phyloP scores from a whole-genome alignment of 2,888 invertebrate species.

The Neoscelio sp. region DNA sequence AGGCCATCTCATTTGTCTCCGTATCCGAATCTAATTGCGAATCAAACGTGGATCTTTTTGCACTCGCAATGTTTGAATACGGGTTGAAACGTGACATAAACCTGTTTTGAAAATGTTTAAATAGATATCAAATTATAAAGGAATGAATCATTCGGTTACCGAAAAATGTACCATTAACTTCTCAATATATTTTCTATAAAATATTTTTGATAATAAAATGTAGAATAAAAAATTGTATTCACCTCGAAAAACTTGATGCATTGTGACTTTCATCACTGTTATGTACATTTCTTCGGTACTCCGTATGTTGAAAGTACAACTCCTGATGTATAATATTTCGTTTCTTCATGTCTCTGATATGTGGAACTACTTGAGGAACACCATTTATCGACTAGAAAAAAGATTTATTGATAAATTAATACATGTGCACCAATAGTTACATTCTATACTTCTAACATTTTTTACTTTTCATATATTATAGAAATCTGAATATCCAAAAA shows the following conservation, averaged over 20 bases:
- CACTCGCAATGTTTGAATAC: slow-evolving; percentile 25
- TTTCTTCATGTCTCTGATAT: slow-evolving; percentile 61
- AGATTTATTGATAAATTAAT: too few relatives aligned
- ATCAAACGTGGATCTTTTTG: slow-evolving; percentile 1
- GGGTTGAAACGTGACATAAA: slow-evolving; percentile 32
- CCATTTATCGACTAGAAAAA: slow-evolving; percentile 55
- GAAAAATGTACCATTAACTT: too few relatives aligned
- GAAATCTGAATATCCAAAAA: too few relatives aligned
- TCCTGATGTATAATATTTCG: slow-evolving; percentile 72
- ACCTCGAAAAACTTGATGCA: slow-evolving; percentile 34
- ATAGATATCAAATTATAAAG: neutral
- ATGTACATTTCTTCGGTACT: slow-evolving; percentile 16
- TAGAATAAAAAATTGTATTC: too few relatives aligned
- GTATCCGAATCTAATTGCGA: slow-evolving; percentile 75
- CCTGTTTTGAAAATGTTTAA: slow-evolving; percentile 6
- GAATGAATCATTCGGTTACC: too few relatives aligned
- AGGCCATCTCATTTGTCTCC: slow-evolving; percentile 76
- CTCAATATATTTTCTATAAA: too few relatives aligned
- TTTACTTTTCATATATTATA: too few relatives aligned
- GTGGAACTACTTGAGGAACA: slow-evolving; percentile 69
- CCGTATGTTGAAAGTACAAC: slow-evolving; percentile 70
- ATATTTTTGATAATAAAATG: too few relatives aligned
- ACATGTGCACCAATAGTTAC: too few relatives aligned
- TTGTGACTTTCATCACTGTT: slow-evolving; percentile 18
- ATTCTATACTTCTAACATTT: too few relatives aligned